Evolutionary conservation across 92 coral and sea anemone genomes (phyloP), one percentile per base, ranked within the genome.

Genomic region (Umimayanthus chanpuru): DNA sequence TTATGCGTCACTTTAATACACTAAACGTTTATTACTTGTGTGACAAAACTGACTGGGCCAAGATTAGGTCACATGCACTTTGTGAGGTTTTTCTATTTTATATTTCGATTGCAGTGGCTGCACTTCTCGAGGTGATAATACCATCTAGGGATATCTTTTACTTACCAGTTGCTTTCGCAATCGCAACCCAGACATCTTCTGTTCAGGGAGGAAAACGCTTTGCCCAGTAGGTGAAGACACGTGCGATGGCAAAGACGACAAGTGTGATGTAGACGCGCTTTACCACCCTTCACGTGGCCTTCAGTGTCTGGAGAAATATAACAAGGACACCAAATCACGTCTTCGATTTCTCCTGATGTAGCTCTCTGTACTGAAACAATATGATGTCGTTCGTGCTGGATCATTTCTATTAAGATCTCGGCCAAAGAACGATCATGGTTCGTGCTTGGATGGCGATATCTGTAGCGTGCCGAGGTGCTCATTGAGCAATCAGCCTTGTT

Each of bases 301-400:
- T 66, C 39, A 20, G 25, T 53, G 1, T 32, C 86, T 0, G 90
- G 86, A 10, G 71, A 47, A 70, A 88, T 55, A 38, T 39, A 88
- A 39, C 40, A 16, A 15, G 86, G 90, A 50, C 90, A 88, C 90
- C 90, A 88, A 21, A 88, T 4, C 39, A 88, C 90, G 53, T 88
- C 90, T n/a, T 36, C 26, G 30, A 80, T 61, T 14, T 49, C 50
- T 49, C 86, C 90, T 47, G 77, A 68, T 2, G 44, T 25, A 80
- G 79, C 86, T 21, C 18, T 88, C 4, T 66, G 58, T 30, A 67
- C 55, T 23, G 65, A 64, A 25, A 50, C 85, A 80, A 88, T 28
- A 70, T 88, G 90, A 70, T 88, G 90, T 10, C 75, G 49, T 44
- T 88, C 90, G 41, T 40, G 16, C 25, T 75, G 26, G n/a, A 75